Percentiles rank a stretch among this genome's conserved stretches.
phyloP scores from a whole-genome alignment of 2,797 vertebrate species.

The Xiphorhynchus erythropygius region DNA sequence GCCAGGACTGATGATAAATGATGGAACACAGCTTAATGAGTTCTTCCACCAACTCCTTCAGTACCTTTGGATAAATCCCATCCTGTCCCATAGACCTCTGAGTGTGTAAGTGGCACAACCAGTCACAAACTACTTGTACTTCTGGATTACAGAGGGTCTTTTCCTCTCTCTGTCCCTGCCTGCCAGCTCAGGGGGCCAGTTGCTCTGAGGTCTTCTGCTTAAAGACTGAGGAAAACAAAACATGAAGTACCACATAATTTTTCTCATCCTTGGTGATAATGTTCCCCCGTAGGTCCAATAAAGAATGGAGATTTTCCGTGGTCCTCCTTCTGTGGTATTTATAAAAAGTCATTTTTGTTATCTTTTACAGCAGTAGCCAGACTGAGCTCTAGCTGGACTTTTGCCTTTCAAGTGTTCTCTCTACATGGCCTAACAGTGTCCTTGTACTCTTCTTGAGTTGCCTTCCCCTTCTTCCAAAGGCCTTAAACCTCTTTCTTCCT shows the following conservation, averaged over 20 bases:
- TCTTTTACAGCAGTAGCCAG: neutral
- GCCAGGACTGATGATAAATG: neutral
- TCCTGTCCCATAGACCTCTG: neutral
- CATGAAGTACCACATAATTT: neutral
- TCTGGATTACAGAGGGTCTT: neutral
- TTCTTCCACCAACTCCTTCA: neutral
- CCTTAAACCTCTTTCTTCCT: neutral
- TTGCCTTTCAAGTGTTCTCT: neutral
- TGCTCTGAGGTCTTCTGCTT: neutral
- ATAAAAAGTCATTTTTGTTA: neutral
- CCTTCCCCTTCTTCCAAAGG: neutral
- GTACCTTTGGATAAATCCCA: neutral
- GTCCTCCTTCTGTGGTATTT: neutral
- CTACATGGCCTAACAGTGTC: neutral
- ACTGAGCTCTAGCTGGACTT: neutral
- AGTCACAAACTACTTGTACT: neutral
- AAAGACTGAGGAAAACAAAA: neutral
- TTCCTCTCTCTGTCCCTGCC: neutral
- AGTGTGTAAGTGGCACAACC: neutral
- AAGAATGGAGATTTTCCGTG: neutral
- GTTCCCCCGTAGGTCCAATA: neutral
- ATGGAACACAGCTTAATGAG: rapidly evolving
- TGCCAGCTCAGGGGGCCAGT: neutral
- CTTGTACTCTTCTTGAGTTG: neutral
- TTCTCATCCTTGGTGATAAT: neutral